These are phyloP conservation scores for Nomada goodeniana DNA, from an alignment of 2,888 invertebrate species.

Conservation along the genomic window DNA sequence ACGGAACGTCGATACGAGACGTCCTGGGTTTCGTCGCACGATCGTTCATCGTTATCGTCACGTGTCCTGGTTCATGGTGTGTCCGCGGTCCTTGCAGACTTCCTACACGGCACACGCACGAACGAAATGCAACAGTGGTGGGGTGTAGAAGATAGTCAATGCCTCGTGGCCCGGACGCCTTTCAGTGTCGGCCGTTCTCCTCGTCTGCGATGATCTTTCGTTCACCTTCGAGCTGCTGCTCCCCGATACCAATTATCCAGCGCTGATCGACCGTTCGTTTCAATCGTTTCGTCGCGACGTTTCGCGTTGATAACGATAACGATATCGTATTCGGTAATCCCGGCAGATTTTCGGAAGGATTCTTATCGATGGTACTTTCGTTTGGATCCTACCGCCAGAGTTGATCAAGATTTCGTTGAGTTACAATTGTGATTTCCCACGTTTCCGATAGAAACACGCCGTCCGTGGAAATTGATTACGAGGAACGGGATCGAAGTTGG, in stretches of 20 bases:
- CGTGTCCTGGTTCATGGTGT: conserved; percentile 23
- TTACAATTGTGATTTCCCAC: too few relatives aligned
- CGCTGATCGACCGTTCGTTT: background rate
- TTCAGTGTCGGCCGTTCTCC: conserved; percentile 76
- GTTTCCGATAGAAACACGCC: background rate
- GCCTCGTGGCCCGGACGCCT: conserved; percentile 74
- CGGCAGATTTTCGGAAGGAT: too few relatives aligned
- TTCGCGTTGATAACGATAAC: too few relatives aligned
- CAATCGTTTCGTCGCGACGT: background rate
- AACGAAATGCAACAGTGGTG: conserved; percentile 67
- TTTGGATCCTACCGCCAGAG: too few relatives aligned
- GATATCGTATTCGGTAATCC: too few relatives aligned
- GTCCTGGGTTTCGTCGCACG: background rate
- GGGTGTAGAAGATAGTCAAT: conserved; percentile 72
- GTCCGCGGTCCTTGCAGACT: conserved; percentile 14
- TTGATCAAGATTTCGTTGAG: too few relatives aligned
- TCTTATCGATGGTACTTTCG: too few relatives aligned
- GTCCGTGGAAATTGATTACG: background rate
- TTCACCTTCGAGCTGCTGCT: background rate
- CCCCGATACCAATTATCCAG: background rate
- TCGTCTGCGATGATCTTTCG: conserved; percentile 60
- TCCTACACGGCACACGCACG: conserved; percentile 26
- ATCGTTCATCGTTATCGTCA: conserved; percentile 8
- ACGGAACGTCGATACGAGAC: background rate
- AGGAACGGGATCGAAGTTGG: background rate